Conservation (phyloP, 1,140 invertebrate genomes). For the Zaprionus taronus region DNA sequence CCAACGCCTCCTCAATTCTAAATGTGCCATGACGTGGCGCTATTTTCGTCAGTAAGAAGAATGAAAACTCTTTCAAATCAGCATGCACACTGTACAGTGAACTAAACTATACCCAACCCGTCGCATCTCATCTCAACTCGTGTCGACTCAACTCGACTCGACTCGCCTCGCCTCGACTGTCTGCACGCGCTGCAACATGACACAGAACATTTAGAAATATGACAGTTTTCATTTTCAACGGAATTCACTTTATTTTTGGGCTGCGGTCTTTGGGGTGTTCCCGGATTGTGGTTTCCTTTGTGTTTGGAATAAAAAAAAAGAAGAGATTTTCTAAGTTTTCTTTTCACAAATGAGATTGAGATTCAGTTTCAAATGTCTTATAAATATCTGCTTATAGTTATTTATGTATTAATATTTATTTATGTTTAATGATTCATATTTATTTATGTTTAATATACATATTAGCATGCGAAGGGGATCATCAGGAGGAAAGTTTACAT, state of each 20-base stretch:
- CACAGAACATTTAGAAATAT: constrained; percentile 71
- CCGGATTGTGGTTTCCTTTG: constrained; percentile 10
- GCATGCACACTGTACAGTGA: constrained; percentile 50
- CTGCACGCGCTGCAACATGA: constrained; percentile 62
- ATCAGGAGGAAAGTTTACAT: too few relatives aligned
- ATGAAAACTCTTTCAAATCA: constrained; percentile 67
- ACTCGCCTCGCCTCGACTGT: constrained; percentile 46
- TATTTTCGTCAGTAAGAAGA: constrained; percentile 63
- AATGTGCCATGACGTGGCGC: constrained; percentile 75
- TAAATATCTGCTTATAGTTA: neutral
- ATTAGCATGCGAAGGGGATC: too few relatives aligned
- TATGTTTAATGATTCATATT: too few relatives aligned
- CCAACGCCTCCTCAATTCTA: constrained; percentile 65
- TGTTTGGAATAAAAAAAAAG: neutral
- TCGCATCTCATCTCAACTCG: constrained; percentile 1
- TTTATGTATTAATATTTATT: neutral
- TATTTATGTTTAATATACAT: neutral
- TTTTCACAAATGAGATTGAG: neutral
- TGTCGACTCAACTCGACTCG: constrained; percentile 19
- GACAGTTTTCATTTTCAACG: constrained; percentile 71
- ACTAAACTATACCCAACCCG: constrained; percentile 12
- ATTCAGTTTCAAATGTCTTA: neutral
- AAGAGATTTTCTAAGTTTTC: neutral
- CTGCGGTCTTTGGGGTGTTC: neutral
- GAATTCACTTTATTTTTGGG: constrained; percentile 47